phyloP scores from a whole-genome alignment of 1,140 invertebrate species.

The Heterodera carotae region DNA sequence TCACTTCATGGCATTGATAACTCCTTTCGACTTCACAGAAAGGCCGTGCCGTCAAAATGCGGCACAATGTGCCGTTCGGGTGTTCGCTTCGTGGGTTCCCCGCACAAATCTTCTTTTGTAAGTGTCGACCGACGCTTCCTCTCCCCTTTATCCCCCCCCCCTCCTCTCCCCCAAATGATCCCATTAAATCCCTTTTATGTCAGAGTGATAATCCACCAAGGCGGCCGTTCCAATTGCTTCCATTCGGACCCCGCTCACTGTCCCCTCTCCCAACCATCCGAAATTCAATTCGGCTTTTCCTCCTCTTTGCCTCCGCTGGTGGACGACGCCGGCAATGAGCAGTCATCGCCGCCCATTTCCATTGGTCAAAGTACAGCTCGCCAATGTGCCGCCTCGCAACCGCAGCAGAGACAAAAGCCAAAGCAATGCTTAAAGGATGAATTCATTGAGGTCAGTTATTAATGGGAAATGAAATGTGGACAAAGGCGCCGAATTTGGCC shows the following conservation, averaged over 20 bases:
- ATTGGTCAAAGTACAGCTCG: not conserved
- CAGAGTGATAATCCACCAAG: slow-evolving; percentile 32
- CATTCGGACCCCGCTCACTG: slow-evolving; percentile 31
- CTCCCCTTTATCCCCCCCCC: not conserved
- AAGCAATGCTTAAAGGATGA: slow-evolving; percentile 43
- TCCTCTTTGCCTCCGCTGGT: slow-evolving; percentile 4
- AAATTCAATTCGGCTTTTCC: slow-evolving; percentile 38
- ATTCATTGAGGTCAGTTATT: slow-evolving; percentile 29
- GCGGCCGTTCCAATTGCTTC: slow-evolving; percentile 37
- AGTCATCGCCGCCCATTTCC: too few species aligned
- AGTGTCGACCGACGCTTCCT: slow-evolving; percentile 5
- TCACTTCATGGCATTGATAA: not conserved
- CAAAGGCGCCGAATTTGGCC: not conserved
- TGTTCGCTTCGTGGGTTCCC: slow-evolving; percentile 61
- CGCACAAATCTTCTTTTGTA: slow-evolving; percentile 62
- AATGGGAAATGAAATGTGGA: not conserved
- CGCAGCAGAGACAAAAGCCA: slow-evolving; percentile 38
- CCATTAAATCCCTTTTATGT: too few species aligned
- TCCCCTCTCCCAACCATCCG: slow-evolving; percentile 32
- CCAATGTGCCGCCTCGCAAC: slow-evolving; percentile 15
- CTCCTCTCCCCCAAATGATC: too few species aligned
- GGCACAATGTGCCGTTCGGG: slow-evolving; percentile 62
- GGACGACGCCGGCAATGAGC: not conserved
- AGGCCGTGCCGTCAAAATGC: slow-evolving; percentile 59
- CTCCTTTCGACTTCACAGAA: slow-evolving; percentile 35